Evolutionary conservation across 2,113 vertebrate species (phyloP).

Genomic region (Carassius auratus): DNA sequence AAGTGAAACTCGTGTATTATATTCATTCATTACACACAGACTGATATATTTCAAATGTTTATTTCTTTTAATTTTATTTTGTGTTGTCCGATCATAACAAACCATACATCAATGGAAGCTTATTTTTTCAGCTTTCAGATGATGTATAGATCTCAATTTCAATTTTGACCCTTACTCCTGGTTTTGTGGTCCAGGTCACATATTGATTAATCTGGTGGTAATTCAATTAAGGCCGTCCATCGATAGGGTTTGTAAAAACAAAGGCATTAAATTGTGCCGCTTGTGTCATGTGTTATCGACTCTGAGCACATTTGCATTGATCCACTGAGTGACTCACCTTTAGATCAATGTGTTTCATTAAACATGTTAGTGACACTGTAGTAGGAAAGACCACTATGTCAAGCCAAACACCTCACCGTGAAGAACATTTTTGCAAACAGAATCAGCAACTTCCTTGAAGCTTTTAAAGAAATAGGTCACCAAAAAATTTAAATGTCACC

Average conservation of each 20-base stretch:
- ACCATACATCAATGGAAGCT: too few species aligned
- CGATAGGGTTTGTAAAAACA: not conserved
- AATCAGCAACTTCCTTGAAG: not conserved
- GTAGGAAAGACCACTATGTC: too few species aligned
- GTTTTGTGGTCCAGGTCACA: too few species aligned
- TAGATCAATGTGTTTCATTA: conserved; percentile 4
- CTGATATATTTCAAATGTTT: too few species aligned
- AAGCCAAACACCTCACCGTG: not conserved
- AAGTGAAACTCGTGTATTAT: too few species aligned
- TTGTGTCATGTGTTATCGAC: not conserved
- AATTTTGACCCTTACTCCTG: too few species aligned
- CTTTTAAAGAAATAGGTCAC: not conserved
- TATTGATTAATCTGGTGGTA: not conserved
- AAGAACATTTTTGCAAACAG: not conserved
- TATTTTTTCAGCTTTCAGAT: too few species aligned
- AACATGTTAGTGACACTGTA: not conserved
- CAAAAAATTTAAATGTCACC: not conserved
- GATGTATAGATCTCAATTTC: too few species aligned
- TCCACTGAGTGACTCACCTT: not conserved
- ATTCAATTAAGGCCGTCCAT: not conserved
- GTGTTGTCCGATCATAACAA: too few species aligned
- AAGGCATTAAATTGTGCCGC: not conserved
- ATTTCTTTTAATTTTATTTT: too few species aligned
- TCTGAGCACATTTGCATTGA: not conserved
- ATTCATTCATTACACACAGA: too few species aligned